Evolutionary conservation across 2,888 invertebrate species (phyloP).

Genomic region (Stegana nigrithorax): DNA sequence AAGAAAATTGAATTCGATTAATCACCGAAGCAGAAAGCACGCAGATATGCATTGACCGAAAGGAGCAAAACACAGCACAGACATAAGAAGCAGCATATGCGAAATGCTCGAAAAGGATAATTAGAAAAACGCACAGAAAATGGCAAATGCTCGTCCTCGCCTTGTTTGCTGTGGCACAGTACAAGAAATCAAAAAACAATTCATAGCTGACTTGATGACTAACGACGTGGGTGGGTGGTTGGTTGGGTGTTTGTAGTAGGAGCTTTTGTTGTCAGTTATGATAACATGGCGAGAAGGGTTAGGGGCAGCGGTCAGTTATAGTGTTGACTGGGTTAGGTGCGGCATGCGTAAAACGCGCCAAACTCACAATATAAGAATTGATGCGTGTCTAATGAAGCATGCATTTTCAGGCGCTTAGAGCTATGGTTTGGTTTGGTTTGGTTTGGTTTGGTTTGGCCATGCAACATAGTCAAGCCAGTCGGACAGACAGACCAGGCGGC

Average conservation of each 20-base stretch:
- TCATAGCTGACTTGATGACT: neutral
- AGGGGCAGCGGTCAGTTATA: neutral
- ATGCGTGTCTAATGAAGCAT: conserved; percentile 10
- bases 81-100: neutral
- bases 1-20: neutral
- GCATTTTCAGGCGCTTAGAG: neutral
- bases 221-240: neutral
- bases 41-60: neutral
- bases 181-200: neutral
- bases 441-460: neutral
- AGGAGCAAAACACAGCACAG: neutral
- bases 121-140: neutral
- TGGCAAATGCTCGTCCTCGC: neutral
- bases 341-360: neutral
- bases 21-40: neutral
- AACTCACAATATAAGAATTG: neutral
- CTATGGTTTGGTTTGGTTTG: neutral
- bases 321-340: neutral
- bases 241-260: neutral
- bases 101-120: neutral
- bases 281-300: neutral
- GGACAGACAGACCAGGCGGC: too few relatives aligned
- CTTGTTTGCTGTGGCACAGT: neutral
- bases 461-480: too few relatives aligned
- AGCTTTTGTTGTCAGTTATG: neutral